These are phyloP conservation scores for Nyctalus aviator DNA, from an alignment of 2,797 vertebrate genomes.

Conservation along the genomic window DNA sequence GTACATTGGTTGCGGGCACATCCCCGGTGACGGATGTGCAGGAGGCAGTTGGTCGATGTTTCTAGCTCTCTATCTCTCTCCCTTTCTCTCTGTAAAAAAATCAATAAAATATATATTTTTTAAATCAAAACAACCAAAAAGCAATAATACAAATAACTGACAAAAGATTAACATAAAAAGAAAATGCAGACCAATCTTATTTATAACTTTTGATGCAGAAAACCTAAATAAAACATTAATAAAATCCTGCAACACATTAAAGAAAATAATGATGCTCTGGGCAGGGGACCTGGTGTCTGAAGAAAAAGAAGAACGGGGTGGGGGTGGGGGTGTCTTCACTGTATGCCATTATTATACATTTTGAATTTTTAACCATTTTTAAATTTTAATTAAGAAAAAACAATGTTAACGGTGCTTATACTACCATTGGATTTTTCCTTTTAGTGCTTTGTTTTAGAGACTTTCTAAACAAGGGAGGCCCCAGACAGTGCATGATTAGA, in stretches of 20 bases:
- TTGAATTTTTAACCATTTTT: background rate
- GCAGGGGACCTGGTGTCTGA: background rate
- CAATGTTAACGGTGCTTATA: background rate
- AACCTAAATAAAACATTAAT: background rate
- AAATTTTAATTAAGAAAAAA: background rate
- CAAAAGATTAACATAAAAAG: background rate
- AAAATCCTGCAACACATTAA: background rate
- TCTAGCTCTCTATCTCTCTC: too few relatives aligned
- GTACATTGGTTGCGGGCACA: too few relatives aligned
- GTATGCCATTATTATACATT: background rate
- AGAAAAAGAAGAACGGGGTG: background rate
- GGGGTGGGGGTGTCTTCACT: background rate
- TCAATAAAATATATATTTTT: too few relatives aligned
- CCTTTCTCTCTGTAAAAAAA: too few relatives aligned
- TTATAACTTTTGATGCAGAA: background rate
- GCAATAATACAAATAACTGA: background rate
- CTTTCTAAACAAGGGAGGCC: background rate
- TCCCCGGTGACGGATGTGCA: too few relatives aligned
- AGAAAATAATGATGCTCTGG: background rate
- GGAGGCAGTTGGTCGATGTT: too few relatives aligned
- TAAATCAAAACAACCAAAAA: background rate
- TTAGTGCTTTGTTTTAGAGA: too few relatives aligned
- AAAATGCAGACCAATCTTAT: background rate
- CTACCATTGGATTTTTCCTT: too few relatives aligned
- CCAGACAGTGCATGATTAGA: rapidly evolving